These are phyloP conservation scores for Arbacia lixula DNA, from an alignment of 53 echinoderm and acorn worm species.

Conservation along the genomic window DNA sequence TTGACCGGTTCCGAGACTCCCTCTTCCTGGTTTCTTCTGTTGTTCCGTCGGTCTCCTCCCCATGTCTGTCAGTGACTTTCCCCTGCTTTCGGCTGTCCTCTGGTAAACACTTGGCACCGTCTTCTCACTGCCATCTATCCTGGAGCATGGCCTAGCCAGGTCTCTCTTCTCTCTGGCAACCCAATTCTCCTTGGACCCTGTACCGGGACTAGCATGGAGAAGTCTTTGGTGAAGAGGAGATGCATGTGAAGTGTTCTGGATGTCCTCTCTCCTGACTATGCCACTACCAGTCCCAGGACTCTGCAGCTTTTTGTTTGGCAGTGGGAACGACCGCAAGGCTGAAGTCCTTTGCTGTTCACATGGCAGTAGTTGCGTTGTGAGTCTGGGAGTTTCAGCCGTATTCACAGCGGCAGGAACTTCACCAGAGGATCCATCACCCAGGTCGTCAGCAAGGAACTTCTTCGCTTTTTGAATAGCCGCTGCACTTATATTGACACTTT, in stretches of 20 bases:
- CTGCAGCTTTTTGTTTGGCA: too few relatives aligned
- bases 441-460: constrained; percentile 47
- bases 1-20: constrained; percentile 29
- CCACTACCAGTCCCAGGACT: too few relatives aligned
- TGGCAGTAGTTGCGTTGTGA: too few relatives aligned
- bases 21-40: background rate
- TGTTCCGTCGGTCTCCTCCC: background rate
- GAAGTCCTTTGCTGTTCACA: too few relatives aligned
- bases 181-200: background rate
- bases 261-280: too few relatives aligned
- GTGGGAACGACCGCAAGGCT: too few relatives aligned
- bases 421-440: too few relatives aligned
- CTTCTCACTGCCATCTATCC: background rate
- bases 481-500: constrained; percentile 60
- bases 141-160: background rate
- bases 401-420: too few relatives aligned
- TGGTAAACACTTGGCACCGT: background rate
- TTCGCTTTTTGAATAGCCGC: constrained; percentile 65
- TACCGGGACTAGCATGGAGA: background rate
- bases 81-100: background rate
- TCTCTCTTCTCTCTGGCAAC: too few relatives aligned
- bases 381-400: too few relatives aligned
- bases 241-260: too few relatives aligned
- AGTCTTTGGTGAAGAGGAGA: background rate
- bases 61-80: background rate